Conservation (phyloP, 1,140 invertebrate species). For the Scaptomyza hsui region DNA sequence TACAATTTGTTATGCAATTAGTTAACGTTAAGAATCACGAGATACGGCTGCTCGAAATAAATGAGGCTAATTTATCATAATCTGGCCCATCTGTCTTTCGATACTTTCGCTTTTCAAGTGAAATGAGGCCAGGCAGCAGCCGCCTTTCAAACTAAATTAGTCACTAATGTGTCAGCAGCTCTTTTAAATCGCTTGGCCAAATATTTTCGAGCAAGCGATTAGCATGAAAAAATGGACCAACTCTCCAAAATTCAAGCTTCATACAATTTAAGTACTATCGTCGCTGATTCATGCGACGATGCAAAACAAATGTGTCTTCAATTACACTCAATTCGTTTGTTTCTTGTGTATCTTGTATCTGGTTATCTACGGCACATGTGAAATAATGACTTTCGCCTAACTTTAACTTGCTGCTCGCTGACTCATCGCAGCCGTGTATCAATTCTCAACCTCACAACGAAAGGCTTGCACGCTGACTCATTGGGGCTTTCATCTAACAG, state of each 20-base stretch:
- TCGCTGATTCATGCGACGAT: constrained; percentile 29
- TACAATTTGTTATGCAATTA: constrained; percentile 46
- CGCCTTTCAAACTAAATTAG: constrained; percentile 27
- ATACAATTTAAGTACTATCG: not conserved
- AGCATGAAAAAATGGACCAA: constrained; percentile 40
- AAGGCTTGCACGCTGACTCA: constrained; percentile 47
- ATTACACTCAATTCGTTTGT: constrained; percentile 24
- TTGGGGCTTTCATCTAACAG: constrained; percentile 33
- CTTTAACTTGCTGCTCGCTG: constrained; percentile 11
- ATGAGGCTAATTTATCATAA: constrained; percentile 45
- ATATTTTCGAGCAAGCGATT: constrained; percentile 25
- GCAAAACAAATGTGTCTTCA: constrained; percentile 32
- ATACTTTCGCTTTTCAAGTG: constrained; percentile 32
- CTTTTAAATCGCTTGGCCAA: constrained; percentile 22
- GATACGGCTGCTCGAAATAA: not conserved
- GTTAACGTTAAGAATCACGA: not conserved
- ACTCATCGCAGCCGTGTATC: constrained; percentile 45
- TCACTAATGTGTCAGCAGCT: constrained; percentile 49
- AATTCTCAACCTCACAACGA: constrained; percentile 19
- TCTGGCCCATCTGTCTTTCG: constrained; percentile 17
- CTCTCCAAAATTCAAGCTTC: constrained; percentile 4
- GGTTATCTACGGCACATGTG: constrained; percentile 18
- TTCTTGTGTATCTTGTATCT: constrained; percentile 22
- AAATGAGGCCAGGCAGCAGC: constrained; percentile 42
- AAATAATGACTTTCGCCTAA: constrained; percentile 56